A percentile compares a stretch with the other conserved stretches of the same genome.
Conservation (phyloP, 1,140 invertebrate genomes). For the Calliopsis andreniformis region DNA sequence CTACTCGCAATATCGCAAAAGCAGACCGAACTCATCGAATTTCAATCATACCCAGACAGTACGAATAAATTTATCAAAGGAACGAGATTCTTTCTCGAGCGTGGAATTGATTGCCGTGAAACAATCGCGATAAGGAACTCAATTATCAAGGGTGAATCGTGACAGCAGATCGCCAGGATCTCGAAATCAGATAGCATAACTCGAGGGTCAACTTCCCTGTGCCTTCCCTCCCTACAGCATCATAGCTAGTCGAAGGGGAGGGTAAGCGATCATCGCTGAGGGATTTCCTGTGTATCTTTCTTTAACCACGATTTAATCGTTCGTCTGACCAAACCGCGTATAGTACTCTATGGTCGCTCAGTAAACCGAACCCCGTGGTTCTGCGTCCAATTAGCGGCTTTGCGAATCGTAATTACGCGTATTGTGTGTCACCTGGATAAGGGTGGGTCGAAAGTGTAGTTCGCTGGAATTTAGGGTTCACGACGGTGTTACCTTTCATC, state of each 20-base stretch:
- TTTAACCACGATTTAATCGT: constrained; percentile 26
- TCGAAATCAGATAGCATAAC: constrained; percentile 74
- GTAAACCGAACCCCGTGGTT: constrained; percentile 14
- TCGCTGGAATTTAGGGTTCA: background rate
- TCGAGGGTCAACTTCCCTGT: constrained; percentile 50
- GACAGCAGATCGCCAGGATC: constrained; percentile 62
- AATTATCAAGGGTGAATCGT: constrained; percentile 63
- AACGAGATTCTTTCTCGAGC: constrained; percentile 17
- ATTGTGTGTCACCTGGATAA: constrained; percentile 26
- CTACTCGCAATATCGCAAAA: too few relatives aligned
- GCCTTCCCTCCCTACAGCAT: constrained; percentile 12
- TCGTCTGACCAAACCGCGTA: background rate
- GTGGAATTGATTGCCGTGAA: constrained; percentile 56
- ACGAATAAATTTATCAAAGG: constrained; percentile 25
- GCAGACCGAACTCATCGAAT: too few relatives aligned
- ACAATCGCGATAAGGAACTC: constrained; percentile 62
- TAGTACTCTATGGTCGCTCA: background rate
- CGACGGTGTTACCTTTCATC: background rate
- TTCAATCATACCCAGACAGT: background rate
- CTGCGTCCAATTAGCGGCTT: constrained; percentile 30
- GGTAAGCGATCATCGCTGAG: constrained; percentile 24
- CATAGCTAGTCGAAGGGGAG: constrained; percentile 3
- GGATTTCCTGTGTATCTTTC: constrained; percentile 24
- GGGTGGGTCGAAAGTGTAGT: background rate
- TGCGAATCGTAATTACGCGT: constrained; percentile 15